phyloP scores from a whole-genome alignment of 2,888 invertebrate species.

The Tetrapedia diversipes region DNA sequence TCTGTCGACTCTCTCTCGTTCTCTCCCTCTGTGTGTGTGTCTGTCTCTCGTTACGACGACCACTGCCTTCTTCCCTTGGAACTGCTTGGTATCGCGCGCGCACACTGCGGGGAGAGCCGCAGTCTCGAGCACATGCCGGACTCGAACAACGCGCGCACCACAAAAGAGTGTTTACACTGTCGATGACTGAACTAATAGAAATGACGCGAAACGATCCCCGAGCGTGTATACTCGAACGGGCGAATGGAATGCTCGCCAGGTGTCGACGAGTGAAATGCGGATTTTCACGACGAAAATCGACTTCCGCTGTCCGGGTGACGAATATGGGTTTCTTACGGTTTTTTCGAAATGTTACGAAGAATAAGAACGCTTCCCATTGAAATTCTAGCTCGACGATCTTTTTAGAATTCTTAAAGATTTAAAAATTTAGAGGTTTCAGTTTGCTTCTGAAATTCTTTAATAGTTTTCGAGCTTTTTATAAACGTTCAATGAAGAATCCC shows the following conservation, averaged over 20 bases:
- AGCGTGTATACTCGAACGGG: constrained; percentile 4
- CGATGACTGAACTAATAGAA: constrained; percentile 74
- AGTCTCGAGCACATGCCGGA: constrained; percentile 52
- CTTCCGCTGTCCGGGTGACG: no score
- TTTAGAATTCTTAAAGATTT: no score
- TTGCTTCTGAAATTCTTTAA: no score
- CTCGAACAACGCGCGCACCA: constrained; percentile 56
- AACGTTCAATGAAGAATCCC: no score
- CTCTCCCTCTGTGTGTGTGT: background rate
- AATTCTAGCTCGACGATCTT: no score
- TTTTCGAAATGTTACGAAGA: no score
- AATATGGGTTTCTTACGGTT: background rate
- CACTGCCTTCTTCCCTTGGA: constrained; percentile 19
- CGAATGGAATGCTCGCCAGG: constrained; percentile 33
- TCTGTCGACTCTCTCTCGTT: no score
- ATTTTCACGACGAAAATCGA: constrained; percentile 2
- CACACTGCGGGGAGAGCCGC: constrained; percentile 25
- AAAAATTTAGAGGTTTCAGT: no score
- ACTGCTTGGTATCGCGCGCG: constrained; percentile 44
- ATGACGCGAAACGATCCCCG: constrained; percentile 57
- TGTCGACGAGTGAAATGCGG: constrained; percentile 23
- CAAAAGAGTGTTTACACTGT: constrained; percentile 70
- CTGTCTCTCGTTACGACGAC: constrained; percentile 15
- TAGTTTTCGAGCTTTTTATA: no score
- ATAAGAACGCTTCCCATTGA: no score